A percentile compares a stretch with the other conserved stretches of the same genome.
Conservation (phyloP, 2,888 invertebrate species). For the Cheilosia variabilis region DNA sequence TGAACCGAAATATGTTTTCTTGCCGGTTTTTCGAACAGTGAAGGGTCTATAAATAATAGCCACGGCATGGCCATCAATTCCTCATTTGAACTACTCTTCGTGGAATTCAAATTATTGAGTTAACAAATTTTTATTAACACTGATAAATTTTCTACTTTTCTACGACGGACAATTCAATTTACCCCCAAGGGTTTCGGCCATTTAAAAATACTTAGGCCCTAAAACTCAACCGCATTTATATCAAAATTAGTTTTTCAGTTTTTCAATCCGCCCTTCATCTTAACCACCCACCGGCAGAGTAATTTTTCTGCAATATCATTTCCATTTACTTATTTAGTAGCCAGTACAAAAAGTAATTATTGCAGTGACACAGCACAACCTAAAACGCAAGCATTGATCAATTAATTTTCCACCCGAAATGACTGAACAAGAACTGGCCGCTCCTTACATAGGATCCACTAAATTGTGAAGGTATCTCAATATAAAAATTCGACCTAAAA, state of each 20-base stretch:
- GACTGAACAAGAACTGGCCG: background rate
- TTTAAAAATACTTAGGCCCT: too few relatives aligned
- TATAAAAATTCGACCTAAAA: constrained; percentile 24
- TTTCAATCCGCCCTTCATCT: background rate
- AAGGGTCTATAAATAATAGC: too few relatives aligned
- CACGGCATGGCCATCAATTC: too few relatives aligned
- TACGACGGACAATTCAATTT: too few relatives aligned
- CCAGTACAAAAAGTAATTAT: constrained; percentile 27
- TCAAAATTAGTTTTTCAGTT: background rate
- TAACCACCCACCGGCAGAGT: background rate
- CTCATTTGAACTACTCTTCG: too few relatives aligned
- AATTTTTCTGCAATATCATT: constrained; percentile 45
- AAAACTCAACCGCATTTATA: too few relatives aligned
- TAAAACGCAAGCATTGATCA: constrained; percentile 18
- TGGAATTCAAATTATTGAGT: too few relatives aligned
- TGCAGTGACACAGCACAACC: constrained; percentile 36
- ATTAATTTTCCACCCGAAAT: constrained; percentile 51
- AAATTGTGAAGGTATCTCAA: constrained; percentile 12
- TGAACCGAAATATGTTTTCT: too few relatives aligned
- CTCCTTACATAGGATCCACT: background rate
- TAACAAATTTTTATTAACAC: too few relatives aligned
- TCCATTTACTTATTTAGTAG: constrained; percentile 31
- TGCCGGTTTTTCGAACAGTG: too few relatives aligned
- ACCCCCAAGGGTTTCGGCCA: too few relatives aligned
- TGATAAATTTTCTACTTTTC: too few relatives aligned